These are phyloP conservation scores for Antechinus flavipes DNA, from an alignment of 2,113 vertebrate species.

Conservation along the genomic window DNA sequence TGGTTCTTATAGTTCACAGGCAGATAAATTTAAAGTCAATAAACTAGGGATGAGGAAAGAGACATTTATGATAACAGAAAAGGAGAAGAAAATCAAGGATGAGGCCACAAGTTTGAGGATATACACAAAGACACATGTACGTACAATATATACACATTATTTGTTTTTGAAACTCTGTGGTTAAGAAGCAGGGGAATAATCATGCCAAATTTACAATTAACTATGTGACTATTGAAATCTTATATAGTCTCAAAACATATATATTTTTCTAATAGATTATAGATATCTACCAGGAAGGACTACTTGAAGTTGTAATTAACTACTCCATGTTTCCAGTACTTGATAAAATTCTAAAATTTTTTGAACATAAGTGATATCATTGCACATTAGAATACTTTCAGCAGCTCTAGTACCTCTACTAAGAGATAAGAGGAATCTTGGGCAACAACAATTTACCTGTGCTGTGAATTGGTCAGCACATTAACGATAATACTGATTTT, in stretches of 20 bases:
- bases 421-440: slow-evolving; percentile 37
- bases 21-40: not conserved
- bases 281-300: not conserved
- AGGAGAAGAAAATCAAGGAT: not conserved
- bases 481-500: not conserved
- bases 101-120: not conserved
- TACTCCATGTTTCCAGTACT: slow-evolving; percentile 37
- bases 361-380: slow-evolving; percentile 30
- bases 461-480: slow-evolving; percentile 1
- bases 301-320: slow-evolving; percentile 35
- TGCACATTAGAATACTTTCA: slow-evolving; percentile 43
- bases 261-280: not conserved
- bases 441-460: slow-evolving; percentile 22
- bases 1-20: not conserved
- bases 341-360: slow-evolving; percentile 32
- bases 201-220: not conserved
- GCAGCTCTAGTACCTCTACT: slow-evolving; percentile 23
- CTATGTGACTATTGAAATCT: slow-evolving; percentile 21
- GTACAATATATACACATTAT: too few species aligned
- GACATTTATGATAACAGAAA: not conserved
- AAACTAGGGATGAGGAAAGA: not conserved
- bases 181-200: slow-evolving; percentile 33
- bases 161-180: too few species aligned
- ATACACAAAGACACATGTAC: too few species aligned
- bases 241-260: not conserved